A percentile compares a stretch with the other conserved stretches of the same genome.
Evolutionary conservation across 2,113 vertebrate species (phyloP).

Genomic region (Potamarius usumacintae): DNA sequence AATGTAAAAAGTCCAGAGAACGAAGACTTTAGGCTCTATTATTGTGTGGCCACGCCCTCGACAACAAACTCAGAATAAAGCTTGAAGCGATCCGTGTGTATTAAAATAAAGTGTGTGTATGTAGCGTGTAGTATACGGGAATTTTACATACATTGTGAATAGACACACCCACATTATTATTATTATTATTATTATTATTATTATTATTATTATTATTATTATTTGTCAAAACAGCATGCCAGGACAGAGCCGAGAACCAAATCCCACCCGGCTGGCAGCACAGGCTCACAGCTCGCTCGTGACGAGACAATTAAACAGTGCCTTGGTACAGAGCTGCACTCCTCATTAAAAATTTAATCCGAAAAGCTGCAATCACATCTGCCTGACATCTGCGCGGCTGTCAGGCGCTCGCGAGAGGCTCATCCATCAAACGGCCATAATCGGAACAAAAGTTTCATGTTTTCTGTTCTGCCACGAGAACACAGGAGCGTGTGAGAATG

Average conservation of each 20-base stretch:
- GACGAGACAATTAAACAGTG: slow-evolving; percentile 64
- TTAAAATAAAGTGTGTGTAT: neutral
- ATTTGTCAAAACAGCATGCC: slow-evolving; percentile 25
- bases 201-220: neutral
- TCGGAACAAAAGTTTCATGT: slow-evolving; percentile 37
- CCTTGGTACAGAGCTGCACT: slow-evolving; percentile 53
- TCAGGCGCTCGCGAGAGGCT: slow-evolving; percentile 39
- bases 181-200: neutral
- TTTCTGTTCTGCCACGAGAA: neutral
- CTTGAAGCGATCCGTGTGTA: neutral
- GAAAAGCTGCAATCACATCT: slow-evolving; percentile 58
- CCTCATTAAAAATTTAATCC: slow-evolving; percentile 65
- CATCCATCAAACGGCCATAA: slow-evolving; percentile 51
- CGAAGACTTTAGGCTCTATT: no score
- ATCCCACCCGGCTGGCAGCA: slow-evolving; percentile 61
- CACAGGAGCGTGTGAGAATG: neutral
- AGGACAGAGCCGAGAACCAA: slow-evolving; percentile 59
- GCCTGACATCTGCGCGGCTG: slow-evolving; percentile 55
- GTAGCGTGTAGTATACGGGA: neutral
- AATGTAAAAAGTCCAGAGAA: no score
- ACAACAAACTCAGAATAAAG: neutral
- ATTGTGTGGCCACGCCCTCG: neutral
- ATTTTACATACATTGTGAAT: neutral
- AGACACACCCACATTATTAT: no score
- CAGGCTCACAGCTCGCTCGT: slow-evolving; percentile 52